Percentiles rank a stretch among this genome's conserved stretches.
Evolutionary conservation across 23 tunicate genomes (phyloP).

Genomic region (Diplosoma virens): DNA sequence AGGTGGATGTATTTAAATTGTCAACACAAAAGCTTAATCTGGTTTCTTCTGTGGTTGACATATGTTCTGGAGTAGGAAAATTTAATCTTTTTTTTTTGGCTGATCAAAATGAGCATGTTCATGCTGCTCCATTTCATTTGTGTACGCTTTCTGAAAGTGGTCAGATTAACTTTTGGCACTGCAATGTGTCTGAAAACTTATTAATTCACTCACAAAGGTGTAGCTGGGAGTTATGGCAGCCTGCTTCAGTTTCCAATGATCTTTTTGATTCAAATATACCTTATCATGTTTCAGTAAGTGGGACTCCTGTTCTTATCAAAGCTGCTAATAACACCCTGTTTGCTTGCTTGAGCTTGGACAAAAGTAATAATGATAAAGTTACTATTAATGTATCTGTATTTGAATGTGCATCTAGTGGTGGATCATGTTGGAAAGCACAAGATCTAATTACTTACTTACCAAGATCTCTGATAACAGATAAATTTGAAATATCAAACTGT

Average conservation of each 20-base stretch:
- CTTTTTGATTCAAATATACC: neutral
- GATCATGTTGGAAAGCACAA: conserved; percentile 64
- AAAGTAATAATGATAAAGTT: neutral
- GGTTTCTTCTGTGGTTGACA: conserved; percentile 15
- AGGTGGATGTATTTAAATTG: conserved; percentile 30
- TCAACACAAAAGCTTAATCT: conserved; percentile 10
- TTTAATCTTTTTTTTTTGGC: conserved; percentile 40
- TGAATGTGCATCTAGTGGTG: conserved; percentile 91
- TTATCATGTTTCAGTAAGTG: conserved; percentile 23
- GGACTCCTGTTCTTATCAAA: conserved; percentile 64
- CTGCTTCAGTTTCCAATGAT: neutral
- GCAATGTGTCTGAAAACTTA: neutral
- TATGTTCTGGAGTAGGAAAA: conserved; percentile 49
- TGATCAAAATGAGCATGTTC: conserved; percentile 31
- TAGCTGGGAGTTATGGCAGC: conserved; percentile 10
- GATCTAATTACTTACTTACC: conserved; percentile 26
- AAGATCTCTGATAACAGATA: neutral
- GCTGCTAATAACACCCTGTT: conserved; percentile 73
- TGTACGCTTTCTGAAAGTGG: conserved; percentile 51
- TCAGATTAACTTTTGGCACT: conserved; percentile 63
- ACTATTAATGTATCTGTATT: conserved; percentile 42
- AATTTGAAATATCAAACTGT: neutral
- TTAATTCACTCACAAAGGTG: neutral
- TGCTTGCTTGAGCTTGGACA: conserved; percentile 47
- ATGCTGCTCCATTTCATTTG: conserved; percentile 52